These are phyloP conservation scores for Chalcosyrphus nemorum DNA, from an alignment of 2,888 invertebrate species.

Conservation along the genomic window DNA sequence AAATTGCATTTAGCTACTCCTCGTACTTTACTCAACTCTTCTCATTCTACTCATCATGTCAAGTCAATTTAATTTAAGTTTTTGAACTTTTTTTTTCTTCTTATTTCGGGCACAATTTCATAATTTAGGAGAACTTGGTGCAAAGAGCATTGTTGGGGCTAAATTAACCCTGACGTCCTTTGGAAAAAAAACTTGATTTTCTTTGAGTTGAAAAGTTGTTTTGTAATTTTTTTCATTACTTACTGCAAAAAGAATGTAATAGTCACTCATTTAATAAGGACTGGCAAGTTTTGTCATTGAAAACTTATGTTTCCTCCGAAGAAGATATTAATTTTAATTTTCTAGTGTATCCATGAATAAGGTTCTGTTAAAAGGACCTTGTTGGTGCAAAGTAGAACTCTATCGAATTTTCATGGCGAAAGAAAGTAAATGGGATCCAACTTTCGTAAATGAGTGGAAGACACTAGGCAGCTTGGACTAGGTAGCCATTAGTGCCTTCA, in stretches of 20 bases:
- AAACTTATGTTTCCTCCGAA: too few species aligned
- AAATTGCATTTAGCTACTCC: neutral
- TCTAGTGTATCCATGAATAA: too few species aligned
- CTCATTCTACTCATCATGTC: neutral
- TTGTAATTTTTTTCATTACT: neutral
- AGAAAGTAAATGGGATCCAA: too few species aligned
- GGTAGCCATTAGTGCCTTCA: too few species aligned
- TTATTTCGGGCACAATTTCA: neutral
- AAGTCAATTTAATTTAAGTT: slow-evolving; percentile 36
- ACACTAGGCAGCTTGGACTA: too few species aligned
- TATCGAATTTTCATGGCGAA: too few species aligned
- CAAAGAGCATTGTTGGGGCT: slow-evolving; percentile 5
- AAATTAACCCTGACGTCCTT: neutral
- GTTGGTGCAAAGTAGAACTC: too few species aligned
- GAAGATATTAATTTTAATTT: too few species aligned
- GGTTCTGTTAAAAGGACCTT: too few species aligned
- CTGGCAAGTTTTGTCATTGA: too few species aligned
- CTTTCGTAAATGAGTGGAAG: too few species aligned
- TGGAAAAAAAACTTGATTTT: neutral
- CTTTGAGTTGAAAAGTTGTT: neutral
- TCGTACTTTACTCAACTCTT: neutral
- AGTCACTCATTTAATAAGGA: neutral
- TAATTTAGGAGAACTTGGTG: neutral
- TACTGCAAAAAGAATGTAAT: neutral
- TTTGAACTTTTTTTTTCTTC: neutral